Conservation (phyloP, 2,113 vertebrate species). For the Pseudopodoces humilis region DNA sequence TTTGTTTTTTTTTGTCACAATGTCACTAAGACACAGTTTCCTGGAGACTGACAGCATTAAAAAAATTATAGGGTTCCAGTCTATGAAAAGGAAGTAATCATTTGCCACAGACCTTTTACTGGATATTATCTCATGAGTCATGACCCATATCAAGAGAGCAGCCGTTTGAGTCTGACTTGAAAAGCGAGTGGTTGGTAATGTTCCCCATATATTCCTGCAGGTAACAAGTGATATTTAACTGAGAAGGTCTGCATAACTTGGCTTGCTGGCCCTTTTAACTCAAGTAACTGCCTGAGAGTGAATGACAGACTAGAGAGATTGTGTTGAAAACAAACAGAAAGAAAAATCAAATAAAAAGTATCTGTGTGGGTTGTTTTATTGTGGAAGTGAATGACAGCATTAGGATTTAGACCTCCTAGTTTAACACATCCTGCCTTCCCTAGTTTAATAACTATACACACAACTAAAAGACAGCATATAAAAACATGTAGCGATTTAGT, state of each 20-base stretch:
- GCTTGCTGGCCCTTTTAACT: slow-evolving; percentile 12
- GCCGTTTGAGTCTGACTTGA: slow-evolving; percentile 7
- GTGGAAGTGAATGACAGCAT: slow-evolving; percentile 58
- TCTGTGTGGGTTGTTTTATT: slow-evolving; percentile 53
- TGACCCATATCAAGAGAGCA: slow-evolving; percentile 53
- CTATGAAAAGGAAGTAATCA: slow-evolving; percentile 43
- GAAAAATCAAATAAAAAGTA: slow-evolving; percentile 27
- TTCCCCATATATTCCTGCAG: slow-evolving; percentile 60
- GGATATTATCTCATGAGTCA: slow-evolving; percentile 62
- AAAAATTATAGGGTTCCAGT: slow-evolving; percentile 23
- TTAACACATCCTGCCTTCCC: slow-evolving; percentile 53
- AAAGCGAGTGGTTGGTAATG: slow-evolving; percentile 41
- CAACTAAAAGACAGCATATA: slow-evolving; percentile 58
- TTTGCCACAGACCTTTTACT: slow-evolving; percentile 54
- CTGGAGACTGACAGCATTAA: slow-evolving; percentile 30
- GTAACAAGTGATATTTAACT: slow-evolving; percentile 67
- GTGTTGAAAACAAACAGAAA: slow-evolving; percentile 65
- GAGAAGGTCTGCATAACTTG: slow-evolving; percentile 39
- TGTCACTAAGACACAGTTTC: neutral
- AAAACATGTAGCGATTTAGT: slow-evolving; percentile 50
- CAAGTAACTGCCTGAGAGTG: slow-evolving; percentile 30
- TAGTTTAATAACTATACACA: slow-evolving; percentile 57
- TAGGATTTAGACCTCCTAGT: slow-evolving; percentile 52
- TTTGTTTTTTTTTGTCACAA: neutral
- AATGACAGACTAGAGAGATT: slow-evolving; percentile 56